Conservation (phyloP, 2,113 vertebrate species). For the Heloderma charlesbogerti region DNA sequence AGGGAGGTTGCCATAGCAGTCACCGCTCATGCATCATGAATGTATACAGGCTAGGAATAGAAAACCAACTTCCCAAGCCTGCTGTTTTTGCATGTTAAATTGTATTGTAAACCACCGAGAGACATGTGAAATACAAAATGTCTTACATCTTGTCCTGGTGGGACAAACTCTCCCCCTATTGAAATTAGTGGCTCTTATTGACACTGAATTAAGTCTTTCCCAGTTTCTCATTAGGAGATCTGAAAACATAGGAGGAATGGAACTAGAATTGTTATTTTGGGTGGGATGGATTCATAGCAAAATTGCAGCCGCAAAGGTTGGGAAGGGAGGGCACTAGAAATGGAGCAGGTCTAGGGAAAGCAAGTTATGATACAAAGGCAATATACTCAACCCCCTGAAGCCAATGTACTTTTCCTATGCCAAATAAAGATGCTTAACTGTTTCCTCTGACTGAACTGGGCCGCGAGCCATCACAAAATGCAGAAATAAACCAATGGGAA, state of each 20-base stretch:
- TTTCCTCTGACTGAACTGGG: neutral
- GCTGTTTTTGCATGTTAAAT: neutral
- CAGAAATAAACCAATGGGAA: neutral
- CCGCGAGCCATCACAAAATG: neutral
- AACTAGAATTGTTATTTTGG: neutral
- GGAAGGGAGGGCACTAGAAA: neutral
- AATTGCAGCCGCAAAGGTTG: too few relatives aligned
- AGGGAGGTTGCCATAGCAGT: neutral
- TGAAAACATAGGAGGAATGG: neutral
- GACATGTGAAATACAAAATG: neutral
- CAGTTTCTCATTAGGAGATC: neutral
- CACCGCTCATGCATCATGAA: neutral
- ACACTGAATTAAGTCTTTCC: neutral
- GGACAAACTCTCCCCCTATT: neutral
- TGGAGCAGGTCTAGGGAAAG: neutral
- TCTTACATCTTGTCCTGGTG: neutral
- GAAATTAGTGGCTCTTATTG: neutral
- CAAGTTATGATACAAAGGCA: neutral
- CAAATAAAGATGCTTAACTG: conserved; percentile 15
- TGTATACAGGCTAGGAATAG: neutral
- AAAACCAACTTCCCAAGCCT: neutral
- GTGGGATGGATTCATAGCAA: neutral
- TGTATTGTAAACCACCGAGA: neutral
- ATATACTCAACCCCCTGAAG: neutral
- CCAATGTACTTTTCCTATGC: neutral